Evolutionary conservation across 2,113 vertebrate genomes (phyloP).

Genomic region (Eclectus roratus): DNA sequence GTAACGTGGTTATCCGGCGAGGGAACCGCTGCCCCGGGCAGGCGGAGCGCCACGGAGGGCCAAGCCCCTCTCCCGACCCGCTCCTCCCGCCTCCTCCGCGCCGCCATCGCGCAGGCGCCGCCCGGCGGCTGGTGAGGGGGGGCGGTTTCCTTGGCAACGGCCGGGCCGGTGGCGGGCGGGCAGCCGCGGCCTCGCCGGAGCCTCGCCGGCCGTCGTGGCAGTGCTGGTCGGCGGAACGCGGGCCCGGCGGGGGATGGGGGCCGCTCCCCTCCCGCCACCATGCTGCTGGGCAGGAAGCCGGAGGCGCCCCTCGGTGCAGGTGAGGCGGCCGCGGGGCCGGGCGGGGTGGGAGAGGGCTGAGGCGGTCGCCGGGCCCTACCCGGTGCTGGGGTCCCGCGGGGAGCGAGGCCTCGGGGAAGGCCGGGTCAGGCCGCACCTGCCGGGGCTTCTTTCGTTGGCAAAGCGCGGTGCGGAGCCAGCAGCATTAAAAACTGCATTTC

Average conservation of each 20-base stretch:
- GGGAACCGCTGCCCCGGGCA: too few relatives aligned
- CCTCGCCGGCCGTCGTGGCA: background rate
- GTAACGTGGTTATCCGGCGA: background rate
- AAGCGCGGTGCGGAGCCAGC: background rate
- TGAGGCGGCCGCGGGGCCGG: constrained; percentile 11
- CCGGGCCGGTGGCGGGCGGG: background rate
- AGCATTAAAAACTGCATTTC: fast-evolving
- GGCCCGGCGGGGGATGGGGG: constrained; percentile 30
- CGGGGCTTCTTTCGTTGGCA: too few relatives aligned
- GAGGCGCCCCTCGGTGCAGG: constrained; percentile 85
- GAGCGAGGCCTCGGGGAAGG: background rate
- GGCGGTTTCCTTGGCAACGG: constrained; percentile 25
- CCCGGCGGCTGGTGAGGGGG: background rate
- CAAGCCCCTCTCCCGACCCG: too few relatives aligned
- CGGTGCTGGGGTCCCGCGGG: background rate
- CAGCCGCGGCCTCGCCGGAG: background rate
- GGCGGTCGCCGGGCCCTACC: background rate
- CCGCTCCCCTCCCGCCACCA: constrained; percentile 67
- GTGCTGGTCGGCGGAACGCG: background rate
- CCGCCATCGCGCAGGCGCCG: background rate
- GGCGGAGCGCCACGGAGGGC: too few relatives aligned
- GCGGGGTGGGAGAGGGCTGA: background rate
- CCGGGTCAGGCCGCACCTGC: too few relatives aligned
- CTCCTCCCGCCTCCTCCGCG: too few relatives aligned
- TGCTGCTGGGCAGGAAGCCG: constrained; percentile 88